Percentiles rank a stretch among this genome's conserved stretches.
phyloP scores from a whole-genome alignment of 2,888 invertebrate species.

The Chymomyza fuscimana region DNA sequence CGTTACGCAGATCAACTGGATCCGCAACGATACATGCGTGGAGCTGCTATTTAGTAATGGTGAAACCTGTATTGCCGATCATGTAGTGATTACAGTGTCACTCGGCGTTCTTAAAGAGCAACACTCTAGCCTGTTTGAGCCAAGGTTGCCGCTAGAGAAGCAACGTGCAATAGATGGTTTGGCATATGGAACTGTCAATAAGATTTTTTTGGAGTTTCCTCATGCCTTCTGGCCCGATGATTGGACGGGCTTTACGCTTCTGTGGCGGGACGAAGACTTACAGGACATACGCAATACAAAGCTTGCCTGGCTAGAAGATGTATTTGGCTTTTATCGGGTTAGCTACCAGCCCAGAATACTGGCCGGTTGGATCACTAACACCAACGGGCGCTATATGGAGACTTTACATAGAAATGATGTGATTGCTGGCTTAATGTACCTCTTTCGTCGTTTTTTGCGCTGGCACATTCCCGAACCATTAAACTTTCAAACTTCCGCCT shows the following conservation, averaged over 20 bases:
- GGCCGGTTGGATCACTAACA: conserved; percentile 86
- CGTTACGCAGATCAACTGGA: conserved; percentile 73
- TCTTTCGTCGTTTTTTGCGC: conserved; percentile 76
- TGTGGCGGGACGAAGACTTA: conserved; percentile 82
- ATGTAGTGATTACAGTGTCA: conserved; percentile 83
- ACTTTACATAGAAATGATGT: conserved; percentile 81
- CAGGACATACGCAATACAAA: conserved; percentile 70
- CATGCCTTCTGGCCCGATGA: conserved; percentile 82
- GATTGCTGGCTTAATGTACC: conserved; percentile 73
- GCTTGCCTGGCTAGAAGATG: conserved; percentile 83
- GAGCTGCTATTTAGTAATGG: conserved; percentile 78
- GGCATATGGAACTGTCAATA: conserved; percentile 83
- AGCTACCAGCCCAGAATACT: conserved; percentile 84
- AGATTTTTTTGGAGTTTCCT: conserved; percentile 83
- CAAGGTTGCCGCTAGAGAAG: conserved; percentile 81
- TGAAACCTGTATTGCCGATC: conserved; percentile 81
- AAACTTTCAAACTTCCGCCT: conserved; percentile 81
- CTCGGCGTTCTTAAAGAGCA: conserved; percentile 83
- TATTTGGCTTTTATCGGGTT: conserved; percentile 85
- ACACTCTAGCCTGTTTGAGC: conserved; percentile 79
- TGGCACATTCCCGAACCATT: conserved; percentile 76
- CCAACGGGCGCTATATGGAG: conserved; percentile 84
- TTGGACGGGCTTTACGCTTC: conserved; percentile 81
- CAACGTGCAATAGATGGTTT: conserved; percentile 81
- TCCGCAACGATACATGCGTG: conserved; percentile 65